Evolutionary conservation across 1,140 invertebrate genomes (phyloP), one percentile per base, ranked within the genome.

Genomic region (Coenobita brevimanus): DNA sequence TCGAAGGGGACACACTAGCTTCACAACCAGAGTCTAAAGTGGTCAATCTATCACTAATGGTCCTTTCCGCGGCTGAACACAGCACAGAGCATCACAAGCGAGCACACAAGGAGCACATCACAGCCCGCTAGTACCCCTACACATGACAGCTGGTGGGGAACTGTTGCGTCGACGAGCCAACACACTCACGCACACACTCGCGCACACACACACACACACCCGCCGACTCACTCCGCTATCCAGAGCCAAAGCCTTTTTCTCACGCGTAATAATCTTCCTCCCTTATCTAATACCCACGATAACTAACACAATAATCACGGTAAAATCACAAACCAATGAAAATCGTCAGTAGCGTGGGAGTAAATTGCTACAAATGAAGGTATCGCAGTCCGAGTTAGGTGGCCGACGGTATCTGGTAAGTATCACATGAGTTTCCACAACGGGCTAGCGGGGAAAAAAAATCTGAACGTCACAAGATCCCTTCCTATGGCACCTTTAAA

Each of bases 81-180:
- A 62, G 15, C n/a, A 62, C 54, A 36, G 4, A 17, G 2, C 30
- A 38, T 43, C 79, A 54, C 41, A 41, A 8, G 43, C 27, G 27
- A 54, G n/a, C 71, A 30, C 33, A 30, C 73, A 38, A 50, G 17
- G 6, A 50, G 46, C 46, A 50, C 46, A 50, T 17, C 46, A 50
- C 6, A 17, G 46, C 46, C 46, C 6, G 46, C 46, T 17, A 50
- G n/a, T 27, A 36, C 84, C 73, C 57, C 30, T 43, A 69, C 84
- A 67, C 84, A 80, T 87, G 75, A 87, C 84, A 79, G 75, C 50
- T 69, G 84, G 76, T 17, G 57, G 62, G 24, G 75, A 87, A 87
- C 84, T 87, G 84, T 87, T 87, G 76, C 84, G 84, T 87, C 84
- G 84, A 87, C 73, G 75, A 36, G 36, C 36, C 60, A 33, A 24